A percentile compares a stretch with the other conserved stretches of the same genome.
These are phyloP conservation scores for Paradoxurus hermaphroditus DNA, from an alignment of 2,113 vertebrate genomes.

Conservation along the genomic window DNA sequence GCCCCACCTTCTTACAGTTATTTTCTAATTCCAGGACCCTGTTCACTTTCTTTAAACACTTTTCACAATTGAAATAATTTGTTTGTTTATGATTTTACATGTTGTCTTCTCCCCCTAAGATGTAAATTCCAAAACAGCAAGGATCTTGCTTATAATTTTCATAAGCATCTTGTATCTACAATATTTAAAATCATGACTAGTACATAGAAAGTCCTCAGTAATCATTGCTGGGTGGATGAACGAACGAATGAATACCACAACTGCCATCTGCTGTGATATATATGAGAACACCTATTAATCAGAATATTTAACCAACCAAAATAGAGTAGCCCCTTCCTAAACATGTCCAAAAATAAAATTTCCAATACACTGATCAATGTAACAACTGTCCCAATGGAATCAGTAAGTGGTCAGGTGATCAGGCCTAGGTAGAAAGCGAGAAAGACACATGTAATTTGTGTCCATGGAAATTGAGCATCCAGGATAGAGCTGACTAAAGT, in stretches of 20 bases:
- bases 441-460: background rate
- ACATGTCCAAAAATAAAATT: background rate
- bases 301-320: background rate
- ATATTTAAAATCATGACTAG: background rate
- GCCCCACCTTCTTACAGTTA: too few relatives aligned
- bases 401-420: background rate
- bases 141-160: background rate
- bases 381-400: background rate
- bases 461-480: background rate
- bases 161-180: background rate
- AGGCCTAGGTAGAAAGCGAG: background rate
- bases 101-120: background rate
- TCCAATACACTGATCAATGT: background rate
- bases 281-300: background rate
- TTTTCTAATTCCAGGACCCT: background rate
- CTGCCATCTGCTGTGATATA: background rate
- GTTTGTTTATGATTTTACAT: background rate
- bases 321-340: background rate
- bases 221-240: background rate
- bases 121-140: background rate
- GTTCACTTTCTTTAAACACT: background rate
- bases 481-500: background rate
- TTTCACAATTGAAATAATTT: background rate
- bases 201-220: background rate
- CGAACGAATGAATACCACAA: background rate